Percentiles rank a stretch among this genome's conserved stretches.
phyloP scores from a whole-genome alignment of 92 coral and sea anemone species.

The Galaxea fascicularis region DNA sequence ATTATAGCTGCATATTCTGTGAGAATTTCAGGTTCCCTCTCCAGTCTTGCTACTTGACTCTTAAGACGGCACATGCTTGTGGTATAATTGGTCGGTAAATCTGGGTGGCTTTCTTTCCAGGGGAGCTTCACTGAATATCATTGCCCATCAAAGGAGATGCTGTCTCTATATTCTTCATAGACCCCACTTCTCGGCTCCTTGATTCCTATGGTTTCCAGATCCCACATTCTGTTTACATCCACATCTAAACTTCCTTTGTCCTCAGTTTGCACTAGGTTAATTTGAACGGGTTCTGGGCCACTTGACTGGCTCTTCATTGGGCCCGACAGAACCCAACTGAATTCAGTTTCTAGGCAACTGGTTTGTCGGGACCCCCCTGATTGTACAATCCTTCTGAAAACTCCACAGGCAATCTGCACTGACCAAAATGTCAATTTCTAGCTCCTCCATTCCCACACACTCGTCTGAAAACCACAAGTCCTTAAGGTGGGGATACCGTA shows the following conservation, averaged over 20 bases:
- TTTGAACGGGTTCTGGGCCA: not conserved
- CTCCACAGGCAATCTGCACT: conserved; percentile 56
- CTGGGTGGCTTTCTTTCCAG: conserved; percentile 34
- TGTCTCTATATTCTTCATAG: conserved; percentile 57
- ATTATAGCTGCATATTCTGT: conserved; percentile 19
- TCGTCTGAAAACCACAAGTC: conserved; percentile 65
- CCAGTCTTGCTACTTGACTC: conserved; percentile 31
- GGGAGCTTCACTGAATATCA: conserved; percentile 41
- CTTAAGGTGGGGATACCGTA: conserved; percentile 36
- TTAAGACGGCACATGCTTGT: conserved; percentile 26
- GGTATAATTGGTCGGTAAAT: conserved; percentile 9
- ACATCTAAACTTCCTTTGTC: conserved; percentile 20
- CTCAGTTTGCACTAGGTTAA: conserved; percentile 3
- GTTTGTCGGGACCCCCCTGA: conserved; percentile 48
- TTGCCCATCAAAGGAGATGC: conserved; percentile 3
- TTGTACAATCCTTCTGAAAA: conserved; percentile 41
- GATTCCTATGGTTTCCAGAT: conserved; percentile 49
- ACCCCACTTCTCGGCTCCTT: conserved; percentile 53
- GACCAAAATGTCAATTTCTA: conserved; percentile 52
- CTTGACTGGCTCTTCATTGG: conserved; percentile 37
- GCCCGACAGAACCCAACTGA: conserved; percentile 67
- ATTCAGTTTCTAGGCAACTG: conserved; percentile 53
- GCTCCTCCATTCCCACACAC: conserved; percentile 4
- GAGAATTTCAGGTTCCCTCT: conserved; percentile 1
- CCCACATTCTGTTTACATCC: conserved; percentile 43